phyloP scores from a whole-genome alignment of 1,140 invertebrate genomes.

The Triops cancriformis region DNA sequence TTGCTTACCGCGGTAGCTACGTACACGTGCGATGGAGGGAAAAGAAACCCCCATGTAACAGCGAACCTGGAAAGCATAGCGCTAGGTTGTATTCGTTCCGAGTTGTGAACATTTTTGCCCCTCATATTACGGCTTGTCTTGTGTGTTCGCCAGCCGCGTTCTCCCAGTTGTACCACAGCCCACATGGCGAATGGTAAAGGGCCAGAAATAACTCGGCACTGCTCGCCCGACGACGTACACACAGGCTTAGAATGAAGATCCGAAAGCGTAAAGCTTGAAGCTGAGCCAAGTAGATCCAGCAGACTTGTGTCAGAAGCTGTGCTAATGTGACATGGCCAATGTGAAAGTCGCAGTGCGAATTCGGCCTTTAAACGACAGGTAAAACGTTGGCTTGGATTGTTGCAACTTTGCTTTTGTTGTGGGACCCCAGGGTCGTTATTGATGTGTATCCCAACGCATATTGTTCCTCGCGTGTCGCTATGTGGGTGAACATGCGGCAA shows the following conservation, averaged over 20 bases:
- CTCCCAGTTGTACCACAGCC: constrained; percentile 3
- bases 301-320: not conserved
- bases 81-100: not conserved
- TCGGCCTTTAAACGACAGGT: not conserved
- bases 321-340: constrained; percentile 10
- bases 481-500: not conserved
- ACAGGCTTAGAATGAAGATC: constrained; percentile 1
- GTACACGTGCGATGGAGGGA: not conserved
- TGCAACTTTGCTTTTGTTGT: not conserved
- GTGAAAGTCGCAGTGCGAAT: constrained; percentile 3
- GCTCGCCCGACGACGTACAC: not conserved
- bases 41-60: not conserved
- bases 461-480: not conserved
- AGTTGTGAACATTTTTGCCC: not conserved
- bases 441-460: not conserved
- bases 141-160: not conserved
- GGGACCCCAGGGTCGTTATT: not conserved
- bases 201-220: not conserved
- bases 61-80: not conserved
- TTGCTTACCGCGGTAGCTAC: not conserved
- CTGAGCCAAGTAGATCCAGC: not conserved
- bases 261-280: constrained; percentile 4
- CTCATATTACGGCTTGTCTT: not conserved
- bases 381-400: not conserved
- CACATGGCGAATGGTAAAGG: not conserved